Evolutionary conservation across 2,797 vertebrate genomes (phyloP).

Genomic region (Hylomyscus alleni): DNA sequence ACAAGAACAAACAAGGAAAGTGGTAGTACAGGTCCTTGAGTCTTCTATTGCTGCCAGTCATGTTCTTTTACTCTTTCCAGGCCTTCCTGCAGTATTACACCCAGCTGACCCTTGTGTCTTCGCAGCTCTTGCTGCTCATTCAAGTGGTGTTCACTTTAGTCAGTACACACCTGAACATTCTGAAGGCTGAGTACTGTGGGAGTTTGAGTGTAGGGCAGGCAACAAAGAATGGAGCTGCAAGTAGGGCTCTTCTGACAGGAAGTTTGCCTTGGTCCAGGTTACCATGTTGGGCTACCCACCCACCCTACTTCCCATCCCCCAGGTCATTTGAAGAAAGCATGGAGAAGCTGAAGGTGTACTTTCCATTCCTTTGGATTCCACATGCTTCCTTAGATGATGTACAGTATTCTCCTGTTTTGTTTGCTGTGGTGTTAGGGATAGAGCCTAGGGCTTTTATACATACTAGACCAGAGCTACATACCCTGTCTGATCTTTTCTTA

Average conservation of each 20-base stretch:
- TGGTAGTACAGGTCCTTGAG: not conserved
- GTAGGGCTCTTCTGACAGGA: not conserved
- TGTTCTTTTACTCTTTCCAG: not conserved
- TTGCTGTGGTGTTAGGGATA: not conserved
- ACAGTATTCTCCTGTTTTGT: not conserved
- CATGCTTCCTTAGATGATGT: not conserved
- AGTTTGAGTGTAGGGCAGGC: not conserved
- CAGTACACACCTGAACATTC: not conserved
- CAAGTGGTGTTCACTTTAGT: not conserved
- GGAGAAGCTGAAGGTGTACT: constrained; percentile 1
- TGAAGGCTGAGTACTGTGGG: not conserved
- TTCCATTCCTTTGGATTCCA: not conserved
- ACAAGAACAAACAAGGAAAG: not conserved
- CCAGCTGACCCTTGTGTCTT: not conserved
- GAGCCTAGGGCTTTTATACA: not conserved
- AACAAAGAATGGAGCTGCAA: not conserved
- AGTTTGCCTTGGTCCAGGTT: not conserved
- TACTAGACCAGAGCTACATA: not conserved
- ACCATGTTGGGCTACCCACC: not conserved
- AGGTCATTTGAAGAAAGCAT: constrained; percentile 36
- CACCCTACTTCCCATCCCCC: not conserved
- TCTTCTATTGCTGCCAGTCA: not conserved
- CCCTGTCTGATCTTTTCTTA: not conserved
- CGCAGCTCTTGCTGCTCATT: not conserved
- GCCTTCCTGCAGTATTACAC: not conserved